Conservation (phyloP, 2,113 vertebrate species). For the Hyla sarda region DNA sequence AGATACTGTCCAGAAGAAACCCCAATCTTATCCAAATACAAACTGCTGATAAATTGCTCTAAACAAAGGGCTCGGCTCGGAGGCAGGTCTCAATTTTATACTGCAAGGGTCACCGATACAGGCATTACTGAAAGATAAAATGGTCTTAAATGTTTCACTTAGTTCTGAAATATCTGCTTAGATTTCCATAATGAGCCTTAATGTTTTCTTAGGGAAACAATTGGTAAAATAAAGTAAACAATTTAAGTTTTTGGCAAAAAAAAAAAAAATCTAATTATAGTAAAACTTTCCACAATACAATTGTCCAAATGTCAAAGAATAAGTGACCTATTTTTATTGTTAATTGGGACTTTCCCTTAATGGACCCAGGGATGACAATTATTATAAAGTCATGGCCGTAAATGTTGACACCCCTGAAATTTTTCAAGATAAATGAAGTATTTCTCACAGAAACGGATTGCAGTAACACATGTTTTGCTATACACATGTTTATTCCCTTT, state of each 20-base stretch:
- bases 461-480: too few relatives aligned
- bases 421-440: too few relatives aligned
- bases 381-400: too few relatives aligned
- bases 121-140: background rate
- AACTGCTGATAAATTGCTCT: conserved; percentile 72
- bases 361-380: too few relatives aligned
- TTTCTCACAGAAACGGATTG: too few relatives aligned
- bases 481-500: too few relatives aligned
- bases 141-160: background rate
- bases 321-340: too few relatives aligned
- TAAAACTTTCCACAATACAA: background rate
- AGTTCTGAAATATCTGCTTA: background rate
- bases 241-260: too few relatives aligned
- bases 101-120: background rate
- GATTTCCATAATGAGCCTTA: background rate
- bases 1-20: conserved; percentile 73
- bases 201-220: background rate
- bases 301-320: too few relatives aligned
- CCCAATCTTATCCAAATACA: conserved; percentile 74
- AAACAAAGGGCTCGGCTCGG: conserved; percentile 14
- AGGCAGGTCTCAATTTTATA: background rate
- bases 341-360: too few relatives aligned
- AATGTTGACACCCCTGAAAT: too few relatives aligned
- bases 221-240: background rate
- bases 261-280: background rate